Base-by-base conservation (phyloP, 2,113 vertebrate genomes). In the Vulpes ferrilata region DNA sequence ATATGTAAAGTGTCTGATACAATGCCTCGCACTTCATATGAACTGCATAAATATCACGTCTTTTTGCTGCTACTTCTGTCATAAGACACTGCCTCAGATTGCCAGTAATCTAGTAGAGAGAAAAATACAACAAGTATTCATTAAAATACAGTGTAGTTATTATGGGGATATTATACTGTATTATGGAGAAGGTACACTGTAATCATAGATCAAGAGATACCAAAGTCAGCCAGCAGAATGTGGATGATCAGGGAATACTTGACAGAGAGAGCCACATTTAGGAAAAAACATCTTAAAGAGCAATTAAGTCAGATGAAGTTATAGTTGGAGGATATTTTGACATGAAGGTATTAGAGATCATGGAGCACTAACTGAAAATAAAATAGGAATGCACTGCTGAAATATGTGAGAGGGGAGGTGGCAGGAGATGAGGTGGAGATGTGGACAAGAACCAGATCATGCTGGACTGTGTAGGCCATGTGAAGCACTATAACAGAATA, bases 61-160 rank as follows among this genome's bases (percentile, higher is more conserved):
- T 95, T 90, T 93, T 23, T 93, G 48, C 5, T 79, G 57, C 38
- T 74, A 38, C 1, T 91, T 86, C 73, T 65, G 5, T 90, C 32
- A 15, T 48, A 57, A 88, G 35, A 69, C 13, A 76, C 0, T 35
- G 23, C 23, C 78, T 92, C n/a, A 60, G 82, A 48, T 62, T 82
- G 22, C 30, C 53, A 10, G 3, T 74, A 51, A 83, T 71, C 43
- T 65, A 57, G 1, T 11, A 43, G 57, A 51, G 6, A 76, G 64
- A 91, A 83, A 91, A 57, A 53, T 3, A 7, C 22, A 88, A 12
- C 7, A 69, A 11, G 9, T 71, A 38, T 60, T 80, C 69, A 84
- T 60, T 74, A 94, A 89, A 48, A 76, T 65, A 32, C 1, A 91
- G 3, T 81, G 15, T 57, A 64, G 57, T 80, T 69, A 83, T 84